These are phyloP conservation scores for Colossoma macropomum DNA, from an alignment of 2,113 vertebrate genomes.

Conservation along the genomic window DNA sequence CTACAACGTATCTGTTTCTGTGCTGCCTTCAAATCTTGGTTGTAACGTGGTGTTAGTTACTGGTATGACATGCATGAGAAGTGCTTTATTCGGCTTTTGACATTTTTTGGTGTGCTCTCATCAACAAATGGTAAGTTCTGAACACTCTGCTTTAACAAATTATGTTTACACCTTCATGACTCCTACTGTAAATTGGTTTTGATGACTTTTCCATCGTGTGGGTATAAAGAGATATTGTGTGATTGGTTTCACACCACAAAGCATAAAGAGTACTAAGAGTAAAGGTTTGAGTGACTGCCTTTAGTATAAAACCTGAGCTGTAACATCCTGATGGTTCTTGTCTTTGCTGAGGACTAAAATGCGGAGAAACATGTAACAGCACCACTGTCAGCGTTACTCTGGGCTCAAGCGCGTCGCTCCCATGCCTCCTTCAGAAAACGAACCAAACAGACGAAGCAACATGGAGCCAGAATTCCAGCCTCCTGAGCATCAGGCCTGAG, in stretches of 20 bases:
- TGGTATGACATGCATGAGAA: slow-evolving; percentile 19
- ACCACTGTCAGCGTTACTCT: not conserved
- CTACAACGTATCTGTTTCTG: slow-evolving; percentile 21
- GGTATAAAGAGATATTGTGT: not conserved
- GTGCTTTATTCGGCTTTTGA: slow-evolving; percentile 25
- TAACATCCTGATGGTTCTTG: not conserved
- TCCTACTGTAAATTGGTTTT: not conserved
- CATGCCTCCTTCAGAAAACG: slow-evolving; percentile 40
- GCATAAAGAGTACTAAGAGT: not conserved
- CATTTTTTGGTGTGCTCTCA: not conserved
- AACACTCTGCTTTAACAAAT: not conserved
- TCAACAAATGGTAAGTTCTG: slow-evolving; percentile 60
- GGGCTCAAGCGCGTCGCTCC: slow-evolving; percentile 63
- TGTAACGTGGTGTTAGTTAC: not conserved
- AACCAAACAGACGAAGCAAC: not conserved
- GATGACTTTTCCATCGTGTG: not conserved
- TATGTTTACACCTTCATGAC: not conserved
- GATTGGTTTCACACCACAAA: not conserved
- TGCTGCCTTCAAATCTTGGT: not conserved
- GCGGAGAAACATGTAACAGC: not conserved
- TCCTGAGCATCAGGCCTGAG: slow-evolving; percentile 30
- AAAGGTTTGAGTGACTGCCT: not conserved
- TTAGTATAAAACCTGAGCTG: not conserved
- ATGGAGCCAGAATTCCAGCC: slow-evolving; percentile 49
- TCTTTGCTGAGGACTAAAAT: slow-evolving; percentile 13